phyloP scores from a whole-genome alignment of 2,797 vertebrate genomes.

The Helarctos malayanus region DNA sequence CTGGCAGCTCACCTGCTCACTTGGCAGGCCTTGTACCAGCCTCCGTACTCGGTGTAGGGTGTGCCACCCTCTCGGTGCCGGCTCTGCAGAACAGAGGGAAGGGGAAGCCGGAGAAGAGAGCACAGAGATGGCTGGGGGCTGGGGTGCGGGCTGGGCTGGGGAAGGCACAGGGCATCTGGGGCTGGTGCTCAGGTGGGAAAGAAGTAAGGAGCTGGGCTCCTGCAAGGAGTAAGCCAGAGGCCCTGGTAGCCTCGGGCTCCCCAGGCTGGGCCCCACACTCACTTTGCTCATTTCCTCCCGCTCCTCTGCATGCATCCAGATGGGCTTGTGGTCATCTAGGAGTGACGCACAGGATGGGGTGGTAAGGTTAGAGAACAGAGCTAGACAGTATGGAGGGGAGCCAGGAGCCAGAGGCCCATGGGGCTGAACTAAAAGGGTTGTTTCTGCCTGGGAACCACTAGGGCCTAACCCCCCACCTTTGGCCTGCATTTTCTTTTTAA shows the following conservation, averaged over 20 bases:
- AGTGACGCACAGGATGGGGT: not conserved
- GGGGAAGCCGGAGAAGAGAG: not conserved
- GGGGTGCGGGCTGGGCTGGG: not conserved
- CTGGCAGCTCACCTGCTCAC: constrained; percentile 92
- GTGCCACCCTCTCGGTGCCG: constrained; percentile 90
- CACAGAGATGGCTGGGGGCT: not conserved
- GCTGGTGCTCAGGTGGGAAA: not conserved
- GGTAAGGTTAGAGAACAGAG: constrained; percentile 24
- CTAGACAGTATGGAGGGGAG: not conserved
- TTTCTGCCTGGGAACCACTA: not conserved
- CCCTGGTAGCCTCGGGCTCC: not conserved
- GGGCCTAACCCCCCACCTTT: not conserved
- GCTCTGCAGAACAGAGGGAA: constrained; percentile 85
- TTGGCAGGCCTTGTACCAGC: constrained; percentile 96
- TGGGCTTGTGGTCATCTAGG: constrained; percentile 98
- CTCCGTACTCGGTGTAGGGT: constrained; percentile 93
- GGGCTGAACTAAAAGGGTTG: not conserved
- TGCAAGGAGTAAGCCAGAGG: not conserved
- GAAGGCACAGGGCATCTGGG: not conserved
- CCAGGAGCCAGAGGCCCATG: not conserved
- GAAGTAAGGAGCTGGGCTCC: not conserved
- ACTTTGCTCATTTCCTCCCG: constrained; percentile 99
- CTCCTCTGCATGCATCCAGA: constrained; percentile 99
- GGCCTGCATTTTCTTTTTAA: not conserved
- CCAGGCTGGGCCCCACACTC: constrained; percentile 81